Conservation (phyloP, 2,888 invertebrate genomes). For the Calameuta pallipes region DNA sequence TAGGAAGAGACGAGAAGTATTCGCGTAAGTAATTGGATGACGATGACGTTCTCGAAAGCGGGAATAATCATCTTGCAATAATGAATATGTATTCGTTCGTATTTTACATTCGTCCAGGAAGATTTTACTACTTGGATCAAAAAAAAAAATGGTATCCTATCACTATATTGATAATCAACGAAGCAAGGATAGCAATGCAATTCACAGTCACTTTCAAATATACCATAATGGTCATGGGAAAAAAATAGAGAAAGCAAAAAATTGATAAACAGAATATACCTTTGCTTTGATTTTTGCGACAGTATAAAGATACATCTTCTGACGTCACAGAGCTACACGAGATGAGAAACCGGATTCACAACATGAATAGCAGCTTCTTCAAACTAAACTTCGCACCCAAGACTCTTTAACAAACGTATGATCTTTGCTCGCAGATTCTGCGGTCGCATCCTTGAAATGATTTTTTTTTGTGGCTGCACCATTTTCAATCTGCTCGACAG, state of each 20-base stretch:
- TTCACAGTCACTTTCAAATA: background rate
- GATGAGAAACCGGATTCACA: background rate
- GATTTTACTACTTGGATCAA: background rate
- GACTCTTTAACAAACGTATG: background rate
- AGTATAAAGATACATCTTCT: background rate
- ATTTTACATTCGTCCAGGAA: background rate
- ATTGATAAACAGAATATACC: background rate
- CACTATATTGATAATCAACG: background rate
- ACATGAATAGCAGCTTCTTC: background rate
- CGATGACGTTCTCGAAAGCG: background rate
- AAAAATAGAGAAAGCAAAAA: background rate
- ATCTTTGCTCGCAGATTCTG: background rate
- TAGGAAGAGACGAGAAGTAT: background rate
- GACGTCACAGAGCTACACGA: background rate
- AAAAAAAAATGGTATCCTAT: background rate
- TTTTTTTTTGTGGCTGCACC: background rate
- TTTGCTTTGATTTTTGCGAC: background rate
- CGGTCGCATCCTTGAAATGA: background rate
- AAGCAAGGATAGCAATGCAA: background rate
- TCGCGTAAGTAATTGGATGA: background rate
- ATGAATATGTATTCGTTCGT: background rate
- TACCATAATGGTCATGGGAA: background rate
- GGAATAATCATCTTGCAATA: background rate
- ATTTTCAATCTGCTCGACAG: background rate
- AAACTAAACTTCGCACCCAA: background rate